A percentile compares a stretch with the other conserved stretches of the same genome.
These are phyloP conservation scores for Drosophila pseudoananassae DNA, from an alignment of 1,140 invertebrate species.

Conservation along the genomic window DNA sequence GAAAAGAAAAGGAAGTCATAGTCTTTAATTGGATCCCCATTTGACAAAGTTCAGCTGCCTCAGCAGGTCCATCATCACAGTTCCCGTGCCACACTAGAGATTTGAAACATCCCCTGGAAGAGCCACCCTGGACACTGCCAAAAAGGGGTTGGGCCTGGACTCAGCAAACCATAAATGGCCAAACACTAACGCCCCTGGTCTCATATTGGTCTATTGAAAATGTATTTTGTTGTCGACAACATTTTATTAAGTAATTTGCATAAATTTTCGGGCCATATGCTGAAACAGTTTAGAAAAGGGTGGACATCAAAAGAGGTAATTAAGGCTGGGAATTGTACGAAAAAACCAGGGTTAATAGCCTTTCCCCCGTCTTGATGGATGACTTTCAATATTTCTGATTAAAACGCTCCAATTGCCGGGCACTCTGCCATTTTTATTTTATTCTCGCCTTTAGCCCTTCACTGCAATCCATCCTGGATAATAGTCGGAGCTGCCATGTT, in stretches of 20 bases:
- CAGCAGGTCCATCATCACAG: conserved; percentile 62
- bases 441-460: conserved; percentile 12
- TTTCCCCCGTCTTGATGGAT: conserved; percentile 31
- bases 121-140: conserved; percentile 11
- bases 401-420: conserved; percentile 37
- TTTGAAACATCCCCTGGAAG: conserved; percentile 3
- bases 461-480: conserved; percentile 72
- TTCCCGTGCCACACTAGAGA: conserved; percentile 56
- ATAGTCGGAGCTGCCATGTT: conserved; percentile 51
- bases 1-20: conserved; percentile 10
- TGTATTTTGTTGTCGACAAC: conserved; percentile 77
- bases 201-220: conserved; percentile 74
- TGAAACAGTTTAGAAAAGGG: conserved; percentile 10
- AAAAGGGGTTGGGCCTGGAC: conserved; percentile 51
- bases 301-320: conserved; percentile 16
- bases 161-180: conserved; percentile 64
- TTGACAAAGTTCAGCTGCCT: conserved; percentile 24
- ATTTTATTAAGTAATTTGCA: conserved; percentile 82
- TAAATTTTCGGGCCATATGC: conserved; percentile 73
- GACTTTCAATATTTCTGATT: conserved; percentile 50
- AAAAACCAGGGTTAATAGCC: conserved; percentile 5
- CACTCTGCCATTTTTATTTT: neutral
- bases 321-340: conserved; percentile 22
- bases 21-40: conserved; percentile 43
- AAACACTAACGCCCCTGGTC: conserved; percentile 58